Percentiles rank a stretch among this genome's conserved stretches.
These are phyloP conservation scores for Sander vitreus DNA, from an alignment of 2,113 vertebrate species.

Conservation along the genomic window DNA sequence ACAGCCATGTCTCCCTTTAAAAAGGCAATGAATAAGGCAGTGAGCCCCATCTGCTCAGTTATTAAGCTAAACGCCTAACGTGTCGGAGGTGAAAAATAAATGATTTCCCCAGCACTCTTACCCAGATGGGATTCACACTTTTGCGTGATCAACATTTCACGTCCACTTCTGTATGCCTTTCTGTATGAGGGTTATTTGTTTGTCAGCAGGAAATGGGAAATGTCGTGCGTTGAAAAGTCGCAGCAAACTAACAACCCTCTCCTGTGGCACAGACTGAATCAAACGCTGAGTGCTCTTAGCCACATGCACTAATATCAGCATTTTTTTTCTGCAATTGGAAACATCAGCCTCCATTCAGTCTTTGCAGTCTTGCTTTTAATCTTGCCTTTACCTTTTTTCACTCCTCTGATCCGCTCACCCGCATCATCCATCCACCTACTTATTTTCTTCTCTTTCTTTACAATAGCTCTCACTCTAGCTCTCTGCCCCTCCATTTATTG, in stretches of 20 bases:
- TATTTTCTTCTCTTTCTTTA: slow-evolving; percentile 12
- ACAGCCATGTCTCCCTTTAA: slow-evolving; percentile 3
- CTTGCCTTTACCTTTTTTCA: slow-evolving; percentile 29
- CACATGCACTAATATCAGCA: slow-evolving; percentile 56
- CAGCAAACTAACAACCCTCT: slow-evolving; percentile 26
- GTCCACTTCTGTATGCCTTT: slow-evolving; percentile 8
- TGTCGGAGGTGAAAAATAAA: slow-evolving; percentile 17
- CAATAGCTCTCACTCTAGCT: slow-evolving; percentile 43
- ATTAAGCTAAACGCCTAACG: slow-evolving; percentile 15
- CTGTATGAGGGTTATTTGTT: slow-evolving; percentile 32
- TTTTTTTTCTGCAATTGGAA: slow-evolving; percentile 54
- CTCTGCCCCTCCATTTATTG: slow-evolving; percentile 31
- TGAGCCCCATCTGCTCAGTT: slow-evolving; percentile 42
- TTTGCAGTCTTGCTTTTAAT: slow-evolving; percentile 57
- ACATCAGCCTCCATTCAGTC: slow-evolving; percentile 53
- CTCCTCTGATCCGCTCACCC: slow-evolving; percentile 55
- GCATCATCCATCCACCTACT: slow-evolving; percentile 42
- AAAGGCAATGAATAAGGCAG: slow-evolving; percentile 25
- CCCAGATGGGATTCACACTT: slow-evolving; percentile 37
- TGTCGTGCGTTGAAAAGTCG: slow-evolving; percentile 22
- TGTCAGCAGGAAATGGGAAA: slow-evolving; percentile 55
- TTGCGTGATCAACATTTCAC: slow-evolving; percentile 57
- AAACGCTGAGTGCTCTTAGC: slow-evolving; percentile 38
- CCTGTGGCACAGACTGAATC: slow-evolving; percentile 43
- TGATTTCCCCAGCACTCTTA: slow-evolving; percentile 16